Conservation (phyloP, 2,113 vertebrate species). For the Megaceryle torquata region DNA sequence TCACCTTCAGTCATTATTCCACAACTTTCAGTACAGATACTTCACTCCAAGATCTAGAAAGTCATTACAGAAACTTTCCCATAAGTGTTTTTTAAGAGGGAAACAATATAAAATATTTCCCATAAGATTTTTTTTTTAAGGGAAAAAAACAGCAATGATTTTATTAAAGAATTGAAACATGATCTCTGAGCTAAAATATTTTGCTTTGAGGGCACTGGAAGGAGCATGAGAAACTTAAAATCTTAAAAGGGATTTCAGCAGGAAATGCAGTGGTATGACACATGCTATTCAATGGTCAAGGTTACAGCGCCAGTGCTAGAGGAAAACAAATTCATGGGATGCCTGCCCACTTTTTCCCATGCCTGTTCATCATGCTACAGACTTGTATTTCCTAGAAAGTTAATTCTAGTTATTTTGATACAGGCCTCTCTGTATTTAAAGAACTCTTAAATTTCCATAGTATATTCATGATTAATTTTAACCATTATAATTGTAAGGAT, state of each 20-base stretch:
- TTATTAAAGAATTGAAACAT: neutral
- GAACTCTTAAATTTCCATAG: neutral
- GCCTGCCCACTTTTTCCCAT: neutral
- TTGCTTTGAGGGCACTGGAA: neutral
- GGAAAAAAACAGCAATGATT: neutral
- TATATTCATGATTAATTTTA: neutral
- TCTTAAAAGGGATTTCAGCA: neutral
- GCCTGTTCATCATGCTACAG: neutral
- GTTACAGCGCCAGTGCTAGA: neutral
- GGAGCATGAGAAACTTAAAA: slow-evolving; percentile 15
- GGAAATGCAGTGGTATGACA: neutral
- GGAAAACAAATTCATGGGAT: neutral
- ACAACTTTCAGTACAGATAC: neutral
- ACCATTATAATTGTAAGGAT: neutral
- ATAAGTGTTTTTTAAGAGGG: neutral
- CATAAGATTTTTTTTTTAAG: neutral
- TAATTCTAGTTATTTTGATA: neutral
- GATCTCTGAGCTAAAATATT: neutral
- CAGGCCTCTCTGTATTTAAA: neutral
- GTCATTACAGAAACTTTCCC: neutral
- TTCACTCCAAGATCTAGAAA: neutral
- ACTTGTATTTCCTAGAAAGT: neutral
- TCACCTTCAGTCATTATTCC: no score
- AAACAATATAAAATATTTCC: neutral
- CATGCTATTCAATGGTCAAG: neutral